Percentiles rank a stretch among this genome's conserved stretches.
phyloP scores from a whole-genome alignment of 2,888 invertebrate genomes.

The Tetragonula carbonaria region DNA sequence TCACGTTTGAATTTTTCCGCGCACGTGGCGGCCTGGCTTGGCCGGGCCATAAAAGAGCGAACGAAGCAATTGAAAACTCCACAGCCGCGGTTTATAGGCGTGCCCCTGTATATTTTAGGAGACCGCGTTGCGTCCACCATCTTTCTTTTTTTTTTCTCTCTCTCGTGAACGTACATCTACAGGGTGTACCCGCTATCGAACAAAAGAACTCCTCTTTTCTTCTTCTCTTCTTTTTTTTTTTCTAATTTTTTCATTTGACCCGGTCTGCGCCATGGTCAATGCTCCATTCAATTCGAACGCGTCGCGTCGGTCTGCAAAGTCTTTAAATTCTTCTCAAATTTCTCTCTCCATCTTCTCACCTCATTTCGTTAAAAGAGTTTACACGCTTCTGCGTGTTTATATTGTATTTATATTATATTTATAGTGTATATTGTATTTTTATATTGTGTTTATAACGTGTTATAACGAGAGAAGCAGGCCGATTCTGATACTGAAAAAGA shows the following conservation, averaged over 20 bases:
- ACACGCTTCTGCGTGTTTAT: too few species aligned
- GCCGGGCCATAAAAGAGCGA: constrained; percentile 64
- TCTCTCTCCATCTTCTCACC: too few species aligned
- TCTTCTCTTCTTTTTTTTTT: neutral
- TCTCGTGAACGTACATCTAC: constrained; percentile 4
- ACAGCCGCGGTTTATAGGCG: constrained; percentile 62
- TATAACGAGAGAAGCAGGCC: too few species aligned
- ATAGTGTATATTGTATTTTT: too few species aligned
- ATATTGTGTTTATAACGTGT: too few species aligned
- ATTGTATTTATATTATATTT: too few species aligned
- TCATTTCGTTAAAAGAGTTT: too few species aligned
- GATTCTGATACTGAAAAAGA: too few species aligned
- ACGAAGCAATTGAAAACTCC: constrained; percentile 70
- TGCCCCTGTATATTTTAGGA: constrained; percentile 59
- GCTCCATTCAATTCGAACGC: neutral
- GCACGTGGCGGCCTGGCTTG: constrained; percentile 29
- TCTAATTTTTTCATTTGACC: neutral
- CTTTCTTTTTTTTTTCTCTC: neutral
- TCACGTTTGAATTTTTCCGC: constrained; percentile 56
- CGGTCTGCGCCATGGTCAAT: neutral
- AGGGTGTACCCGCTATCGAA: neutral
- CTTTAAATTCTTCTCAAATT: too few species aligned
- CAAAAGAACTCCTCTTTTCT: neutral
- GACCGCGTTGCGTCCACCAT: constrained; percentile 21
- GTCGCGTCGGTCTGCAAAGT: too few species aligned